Percentiles rank a stretch among this genome's conserved stretches.
Evolutionary conservation across 1,140 invertebrate genomes (phyloP).

Genomic region (Cotesia vestalis): DNA sequence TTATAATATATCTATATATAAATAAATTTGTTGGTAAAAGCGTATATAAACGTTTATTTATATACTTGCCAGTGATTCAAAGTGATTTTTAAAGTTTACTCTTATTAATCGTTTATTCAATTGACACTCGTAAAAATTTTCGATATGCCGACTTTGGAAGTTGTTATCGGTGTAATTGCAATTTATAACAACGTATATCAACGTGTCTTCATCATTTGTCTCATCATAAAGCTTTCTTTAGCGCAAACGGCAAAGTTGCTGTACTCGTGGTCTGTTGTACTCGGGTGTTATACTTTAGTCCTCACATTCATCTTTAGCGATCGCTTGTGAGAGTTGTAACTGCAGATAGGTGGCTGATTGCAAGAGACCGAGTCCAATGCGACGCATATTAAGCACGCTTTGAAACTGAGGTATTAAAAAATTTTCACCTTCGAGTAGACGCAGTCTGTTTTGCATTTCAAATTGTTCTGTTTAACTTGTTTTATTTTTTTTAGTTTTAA

Average conservation of each 20-base stretch:
- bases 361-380: constrained; percentile 25
- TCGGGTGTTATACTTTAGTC: constrained; percentile 40
- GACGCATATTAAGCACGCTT: constrained; percentile 41
- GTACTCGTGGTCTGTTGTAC: constrained; percentile 28
- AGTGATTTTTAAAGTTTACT: not conserved
- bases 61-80: not conserved
- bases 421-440: constrained; percentile 30
- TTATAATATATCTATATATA: no score
- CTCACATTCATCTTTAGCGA: constrained; percentile 17
- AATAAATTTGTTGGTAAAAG: no score
- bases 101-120: constrained; percentile 2
- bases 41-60: no score
- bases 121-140: constrained; percentile 21
- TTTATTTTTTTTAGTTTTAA: not conserved
- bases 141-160: not conserved
- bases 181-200: constrained; percentile 37
- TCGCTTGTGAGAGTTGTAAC: constrained; percentile 23
- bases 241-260: constrained; percentile 22
- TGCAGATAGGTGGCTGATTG: constrained; percentile 41
- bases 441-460: constrained; percentile 14
- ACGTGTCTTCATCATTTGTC: constrained; percentile 40
- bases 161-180: constrained; percentile 33
- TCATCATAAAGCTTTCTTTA: constrained; percentile 11
- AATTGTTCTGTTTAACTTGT: constrained; percentile 8
- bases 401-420: constrained; percentile 38